Conservation (phyloP, 2,888 invertebrate species). For the Cynaeus angustus region DNA sequence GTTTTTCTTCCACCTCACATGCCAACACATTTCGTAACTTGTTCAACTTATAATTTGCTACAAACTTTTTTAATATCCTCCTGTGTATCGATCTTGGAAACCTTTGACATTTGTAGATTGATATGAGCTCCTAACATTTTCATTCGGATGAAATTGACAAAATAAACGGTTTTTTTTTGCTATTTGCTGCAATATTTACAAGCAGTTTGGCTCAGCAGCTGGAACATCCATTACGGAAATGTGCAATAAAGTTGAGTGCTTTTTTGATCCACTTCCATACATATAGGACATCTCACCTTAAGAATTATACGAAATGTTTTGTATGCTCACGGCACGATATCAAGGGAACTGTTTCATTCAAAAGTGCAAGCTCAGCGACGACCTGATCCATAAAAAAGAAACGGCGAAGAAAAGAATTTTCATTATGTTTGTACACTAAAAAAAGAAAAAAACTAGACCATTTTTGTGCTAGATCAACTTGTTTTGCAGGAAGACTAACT, state of each 20-base stretch:
- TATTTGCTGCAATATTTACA: slow-evolving; percentile 27
- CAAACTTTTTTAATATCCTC: slow-evolving; percentile 20
- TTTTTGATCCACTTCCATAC: slow-evolving; percentile 37
- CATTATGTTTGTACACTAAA: not conserved
- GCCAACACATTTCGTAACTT: slow-evolving; percentile 10
- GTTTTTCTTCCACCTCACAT: not conserved
- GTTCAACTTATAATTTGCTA: slow-evolving; percentile 22
- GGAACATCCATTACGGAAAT: slow-evolving; percentile 43
- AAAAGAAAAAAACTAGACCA: not conserved
- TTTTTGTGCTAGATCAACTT: not conserved
- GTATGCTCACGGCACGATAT: slow-evolving; percentile 15
- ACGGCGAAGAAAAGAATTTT: not conserved
- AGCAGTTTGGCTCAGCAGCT: slow-evolving; percentile 18
- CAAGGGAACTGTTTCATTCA: slow-evolving; percentile 29
- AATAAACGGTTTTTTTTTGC: slow-evolving; percentile 2
- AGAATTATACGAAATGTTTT: slow-evolving; percentile 31
- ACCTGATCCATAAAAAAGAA: slow-evolving; percentile 24
- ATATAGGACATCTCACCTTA: slow-evolving; percentile 26
- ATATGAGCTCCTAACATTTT: slow-evolving; percentile 10
- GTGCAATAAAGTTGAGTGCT: slow-evolving; percentile 47
- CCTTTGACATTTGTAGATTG: slow-evolving; percentile 3
- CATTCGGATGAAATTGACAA: slow-evolving; percentile 6
- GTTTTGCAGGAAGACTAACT: too few species aligned
- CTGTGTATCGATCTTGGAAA: not conserved
- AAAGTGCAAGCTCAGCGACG: slow-evolving; percentile 38